These are phyloP conservation scores for Paraplagusia blochii DNA, from an alignment of 2,113 vertebrate species.

Conservation along the genomic window DNA sequence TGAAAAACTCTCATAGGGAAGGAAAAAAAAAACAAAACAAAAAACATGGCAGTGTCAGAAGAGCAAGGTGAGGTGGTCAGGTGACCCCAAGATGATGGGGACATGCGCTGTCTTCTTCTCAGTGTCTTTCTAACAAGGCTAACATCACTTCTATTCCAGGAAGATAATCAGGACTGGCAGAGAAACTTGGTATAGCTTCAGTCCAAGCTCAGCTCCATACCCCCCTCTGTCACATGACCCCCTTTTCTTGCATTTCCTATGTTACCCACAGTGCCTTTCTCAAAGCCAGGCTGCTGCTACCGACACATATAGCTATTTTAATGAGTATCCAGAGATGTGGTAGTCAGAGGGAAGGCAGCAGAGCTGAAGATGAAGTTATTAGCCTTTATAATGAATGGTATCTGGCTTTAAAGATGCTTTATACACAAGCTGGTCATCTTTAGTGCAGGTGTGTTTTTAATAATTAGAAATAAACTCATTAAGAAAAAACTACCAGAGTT, in stretches of 20 bases:
- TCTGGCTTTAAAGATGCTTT: no score
- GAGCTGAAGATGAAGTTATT: no score
- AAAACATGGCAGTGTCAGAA: neutral
- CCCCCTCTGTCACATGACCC: neutral
- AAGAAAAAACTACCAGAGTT: no score
- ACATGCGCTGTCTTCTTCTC: neutral
- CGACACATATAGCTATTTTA: neutral
- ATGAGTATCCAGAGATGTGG: neutral
- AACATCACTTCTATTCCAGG: neutral
- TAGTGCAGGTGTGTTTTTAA: no score
- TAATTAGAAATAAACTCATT: no score
- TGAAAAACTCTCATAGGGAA: neutral
- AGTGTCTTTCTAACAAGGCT: neutral
- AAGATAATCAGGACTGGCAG: neutral
- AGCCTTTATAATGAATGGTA: no score
- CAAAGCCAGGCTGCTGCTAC: neutral
- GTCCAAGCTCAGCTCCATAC: neutral
- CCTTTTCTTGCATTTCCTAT: neutral
- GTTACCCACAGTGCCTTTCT: neutral
- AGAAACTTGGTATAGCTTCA: neutral
- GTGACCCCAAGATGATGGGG: neutral
- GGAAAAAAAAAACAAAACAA: neutral
- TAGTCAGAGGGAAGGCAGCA: neutral
- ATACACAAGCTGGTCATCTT: no score
- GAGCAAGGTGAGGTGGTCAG: neutral